Evolutionary conservation across 2,797 vertebrate species (phyloP), one percentile per base, ranked within the genome.

Genomic region (Hypotaenidia philippensis): DNA sequence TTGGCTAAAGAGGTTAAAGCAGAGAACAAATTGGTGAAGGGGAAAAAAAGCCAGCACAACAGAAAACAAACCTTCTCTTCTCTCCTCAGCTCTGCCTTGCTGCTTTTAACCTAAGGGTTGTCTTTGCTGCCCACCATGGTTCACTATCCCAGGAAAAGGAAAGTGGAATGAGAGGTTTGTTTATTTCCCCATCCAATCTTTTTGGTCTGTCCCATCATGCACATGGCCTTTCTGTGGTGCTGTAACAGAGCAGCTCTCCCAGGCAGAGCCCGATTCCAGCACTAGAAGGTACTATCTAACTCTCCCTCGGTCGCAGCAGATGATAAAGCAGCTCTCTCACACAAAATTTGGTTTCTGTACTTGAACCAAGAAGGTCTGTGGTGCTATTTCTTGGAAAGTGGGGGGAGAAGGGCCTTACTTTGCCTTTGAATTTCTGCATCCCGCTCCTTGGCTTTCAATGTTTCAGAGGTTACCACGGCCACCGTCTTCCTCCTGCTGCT

Each of bases 221-320:
- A 5, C 0, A 1, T 23, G 10, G 31, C 12, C 31, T 17, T 19
- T 0, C 1, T 34, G 15, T 59, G 20, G 38, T 9, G 31, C 47
- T 63, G 25, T 23, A 47, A 12, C 22, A 27, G 19, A 60, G 3
- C n/a, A 21, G 31, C 49, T 69, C 34, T 50, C 36, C 26, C 52
- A 16, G n/a, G 31, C 2, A 0, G 17, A n/a, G 45, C 61, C 38
- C 1, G 0, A 8, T 47, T 60, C 60, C 26, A 32, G 16, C 85
- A 49, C 20, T 49, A n/a, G 18, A 31, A 21, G 4, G 3, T 23
- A 9, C 1, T 12, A 6, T 16, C 59, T 32, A 66, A 45, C 12
- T 20, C 19, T 13, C 0, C 23, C 31, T 14, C 0, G 1, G 6
- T 36, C 56, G 29, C 49, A 59, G 60, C 71, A 49, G 18, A 8